Conservation (phyloP, 2,113 vertebrate genomes). For the Theristicus caerulescens region DNA sequence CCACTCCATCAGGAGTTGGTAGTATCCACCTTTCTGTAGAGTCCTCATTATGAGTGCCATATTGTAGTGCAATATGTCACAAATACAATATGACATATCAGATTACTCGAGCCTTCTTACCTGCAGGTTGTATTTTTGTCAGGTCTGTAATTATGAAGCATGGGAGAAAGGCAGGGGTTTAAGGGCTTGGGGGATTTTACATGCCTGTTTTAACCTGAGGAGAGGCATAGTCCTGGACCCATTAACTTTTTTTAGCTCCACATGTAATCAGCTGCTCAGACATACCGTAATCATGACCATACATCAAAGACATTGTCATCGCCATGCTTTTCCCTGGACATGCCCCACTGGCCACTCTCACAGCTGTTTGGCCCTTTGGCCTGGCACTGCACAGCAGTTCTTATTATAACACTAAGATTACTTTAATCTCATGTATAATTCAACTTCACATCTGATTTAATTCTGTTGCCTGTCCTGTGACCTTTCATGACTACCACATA, state of each 20-base stretch:
- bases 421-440: constrained; percentile 1
- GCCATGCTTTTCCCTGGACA: background rate
- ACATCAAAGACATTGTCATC: background rate
- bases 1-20: background rate
- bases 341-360: background rate
- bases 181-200: background rate
- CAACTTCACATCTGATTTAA: background rate
- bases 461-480: background rate
- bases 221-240: background rate
- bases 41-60: background rate
- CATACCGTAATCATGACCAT: background rate
- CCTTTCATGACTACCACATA: background rate
- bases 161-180: background rate
- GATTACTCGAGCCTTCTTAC: background rate
- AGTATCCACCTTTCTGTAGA: background rate
- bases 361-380: background rate
- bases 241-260: background rate
- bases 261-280: background rate
- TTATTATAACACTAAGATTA: background rate
- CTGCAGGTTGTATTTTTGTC: background rate
- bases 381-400: background rate
- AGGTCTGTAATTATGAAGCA: background rate
- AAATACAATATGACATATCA: background rate
- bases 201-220: background rate
- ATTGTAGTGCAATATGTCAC: background rate